A percentile compares a stretch with the other conserved stretches of the same genome.
phyloP scores from a whole-genome alignment of 1,140 invertebrate species.

The Scaptomyza hsui region DNA sequence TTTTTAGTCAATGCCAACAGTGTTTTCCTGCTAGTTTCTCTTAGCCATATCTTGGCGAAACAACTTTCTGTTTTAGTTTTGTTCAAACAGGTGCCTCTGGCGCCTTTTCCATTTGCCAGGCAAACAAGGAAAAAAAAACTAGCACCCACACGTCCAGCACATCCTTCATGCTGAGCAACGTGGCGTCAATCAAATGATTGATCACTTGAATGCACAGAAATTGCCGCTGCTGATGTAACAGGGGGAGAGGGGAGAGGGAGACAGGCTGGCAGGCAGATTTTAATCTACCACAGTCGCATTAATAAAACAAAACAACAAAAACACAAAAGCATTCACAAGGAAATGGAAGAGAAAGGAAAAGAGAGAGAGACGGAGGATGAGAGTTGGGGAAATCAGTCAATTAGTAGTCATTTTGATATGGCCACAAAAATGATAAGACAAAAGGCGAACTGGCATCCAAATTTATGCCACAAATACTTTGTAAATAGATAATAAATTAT shows the following conservation, averaged over 20 bases:
- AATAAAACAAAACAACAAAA: slow-evolving; percentile 70
- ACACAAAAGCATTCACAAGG: slow-evolving; percentile 39
- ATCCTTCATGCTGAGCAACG: slow-evolving; percentile 55
- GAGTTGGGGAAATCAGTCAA: slow-evolving; percentile 62
- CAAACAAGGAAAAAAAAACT: slow-evolving; percentile 12
- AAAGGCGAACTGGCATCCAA: slow-evolving; percentile 32
- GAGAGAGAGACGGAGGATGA: slow-evolving; percentile 2
- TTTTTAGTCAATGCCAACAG: too few relatives aligned
- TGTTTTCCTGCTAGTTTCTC: slow-evolving; percentile 25
- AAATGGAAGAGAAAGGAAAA: slow-evolving; percentile 7
- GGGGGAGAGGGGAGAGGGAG: not conserved
- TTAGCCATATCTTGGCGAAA: slow-evolving; percentile 31
- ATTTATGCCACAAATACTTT: slow-evolving; percentile 71
- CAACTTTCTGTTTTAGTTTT: slow-evolving; percentile 52
- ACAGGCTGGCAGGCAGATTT: slow-evolving; percentile 49
- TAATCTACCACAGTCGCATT: slow-evolving; percentile 64
- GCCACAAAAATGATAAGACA: slow-evolving; percentile 39
- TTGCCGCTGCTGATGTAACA: slow-evolving; percentile 2
- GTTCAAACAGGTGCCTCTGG: slow-evolving; percentile 53
- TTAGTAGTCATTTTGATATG: slow-evolving; percentile 73
- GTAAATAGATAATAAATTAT: slow-evolving; percentile 75
- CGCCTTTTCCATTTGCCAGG: slow-evolving; percentile 20
- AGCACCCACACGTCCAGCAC: slow-evolving; percentile 26
- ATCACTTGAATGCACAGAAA: slow-evolving; percentile 53
- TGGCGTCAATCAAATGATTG: slow-evolving; percentile 79